A percentile compares a stretch with the other conserved stretches of the same genome.
phyloP scores from a whole-genome alignment of 2,113 vertebrate species.

The Epinephelus fuscoguttatus region DNA sequence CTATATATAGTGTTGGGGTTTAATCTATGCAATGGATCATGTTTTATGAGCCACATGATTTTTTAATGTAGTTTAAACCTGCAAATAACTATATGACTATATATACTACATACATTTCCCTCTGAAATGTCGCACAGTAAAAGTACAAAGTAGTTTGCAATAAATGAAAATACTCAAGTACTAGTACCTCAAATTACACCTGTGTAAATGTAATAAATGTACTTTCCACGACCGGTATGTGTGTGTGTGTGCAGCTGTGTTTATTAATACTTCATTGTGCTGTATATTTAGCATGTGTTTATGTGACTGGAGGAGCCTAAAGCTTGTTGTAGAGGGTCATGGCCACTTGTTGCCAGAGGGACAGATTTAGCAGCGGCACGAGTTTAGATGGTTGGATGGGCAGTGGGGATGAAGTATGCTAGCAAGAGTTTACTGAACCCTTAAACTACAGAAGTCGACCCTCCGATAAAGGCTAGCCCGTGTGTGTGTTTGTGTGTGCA shows the following conservation, averaged over 20 bases:
- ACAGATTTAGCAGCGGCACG: slow-evolving; percentile 31
- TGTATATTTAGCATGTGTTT: background rate
- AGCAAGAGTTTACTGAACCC: slow-evolving; percentile 56
- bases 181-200: background rate
- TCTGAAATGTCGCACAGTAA: background rate
- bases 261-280: background rate
- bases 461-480: slow-evolving; percentile 7
- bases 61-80: background rate
- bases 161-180: background rate
- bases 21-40: background rate
- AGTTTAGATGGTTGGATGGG: slow-evolving; percentile 36
- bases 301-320: slow-evolving; percentile 19
- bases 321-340: slow-evolving; percentile 36
- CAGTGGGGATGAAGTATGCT: slow-evolving; percentile 41
- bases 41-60: background rate
- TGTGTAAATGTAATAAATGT: background rate
- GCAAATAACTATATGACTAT: background rate
- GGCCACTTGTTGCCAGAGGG: slow-evolving; percentile 57
- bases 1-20: background rate
- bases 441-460: slow-evolving; percentile 54
- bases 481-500: slow-evolving; percentile 35
- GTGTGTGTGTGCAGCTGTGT: background rate
- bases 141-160: background rate
- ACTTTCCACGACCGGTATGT: background rate
- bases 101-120: background rate